Evolutionary conservation across 1,140 invertebrate genomes (phyloP).

Genomic region (Tyrophagus putrescentiae): DNA sequence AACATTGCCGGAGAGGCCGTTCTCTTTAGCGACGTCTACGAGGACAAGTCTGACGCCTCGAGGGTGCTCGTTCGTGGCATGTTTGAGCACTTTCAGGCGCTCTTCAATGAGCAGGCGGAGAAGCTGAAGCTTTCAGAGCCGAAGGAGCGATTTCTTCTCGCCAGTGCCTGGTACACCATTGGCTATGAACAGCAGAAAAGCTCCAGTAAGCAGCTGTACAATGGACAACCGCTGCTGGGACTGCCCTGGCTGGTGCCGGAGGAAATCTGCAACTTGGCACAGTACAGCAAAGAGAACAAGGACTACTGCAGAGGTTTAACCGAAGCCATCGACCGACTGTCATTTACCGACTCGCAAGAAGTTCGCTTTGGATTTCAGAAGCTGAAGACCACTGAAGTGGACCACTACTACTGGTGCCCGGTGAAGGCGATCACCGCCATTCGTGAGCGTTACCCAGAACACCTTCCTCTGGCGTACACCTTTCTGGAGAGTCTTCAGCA

Average conservation of each 20-base stretch:
- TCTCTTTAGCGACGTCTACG: slow-evolving; percentile 6
- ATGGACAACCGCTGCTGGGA: not conserved
- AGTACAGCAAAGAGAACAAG: not conserved
- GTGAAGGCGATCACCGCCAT: not conserved
- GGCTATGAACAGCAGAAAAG: slow-evolving; percentile 8
- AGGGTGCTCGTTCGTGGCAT: not conserved
- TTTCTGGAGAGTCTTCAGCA: no score
- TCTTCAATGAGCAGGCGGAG: not conserved
- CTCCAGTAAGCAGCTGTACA: not conserved
- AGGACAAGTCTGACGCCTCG: not conserved
- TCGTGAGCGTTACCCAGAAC: not conserved
- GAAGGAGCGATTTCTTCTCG: not conserved
- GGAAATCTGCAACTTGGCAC: not conserved
- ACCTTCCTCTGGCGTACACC: no score
- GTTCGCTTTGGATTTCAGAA: not conserved
- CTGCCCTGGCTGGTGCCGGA: not conserved
- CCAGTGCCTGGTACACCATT: not conserved
- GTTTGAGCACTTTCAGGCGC: not conserved
- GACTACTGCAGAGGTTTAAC: not conserved
- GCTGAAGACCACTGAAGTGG: not conserved
- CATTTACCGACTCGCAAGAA: not conserved
- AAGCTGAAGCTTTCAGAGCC: not conserved
- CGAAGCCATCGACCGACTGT: not conserved
- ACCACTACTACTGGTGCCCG: not conserved
- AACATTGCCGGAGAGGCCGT: slow-evolving; percentile 10